Evolutionary conservation across 2,888 invertebrate genomes (phyloP), one percentile per base, ranked within the genome.

Genomic region (Drosophila koepferae): DNA sequence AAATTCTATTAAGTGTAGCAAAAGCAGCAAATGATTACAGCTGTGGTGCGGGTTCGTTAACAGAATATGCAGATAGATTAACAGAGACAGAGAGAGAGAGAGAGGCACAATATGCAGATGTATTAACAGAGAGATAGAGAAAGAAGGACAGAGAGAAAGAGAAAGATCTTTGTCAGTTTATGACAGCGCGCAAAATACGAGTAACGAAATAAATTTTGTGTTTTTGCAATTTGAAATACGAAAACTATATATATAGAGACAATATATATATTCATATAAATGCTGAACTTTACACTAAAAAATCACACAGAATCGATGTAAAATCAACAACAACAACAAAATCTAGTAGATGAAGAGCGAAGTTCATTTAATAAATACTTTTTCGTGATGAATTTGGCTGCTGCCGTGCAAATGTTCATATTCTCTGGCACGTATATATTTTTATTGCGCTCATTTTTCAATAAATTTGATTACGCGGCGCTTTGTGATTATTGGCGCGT

Each of bases 401-500:
- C 44, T 38, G 41, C 65, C 55, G 56, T 69, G 55, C 28, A 62
- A 49, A 63, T 56, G 44, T 61, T 70, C 41, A 49, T 65, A 75
- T n/a, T n/a, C 48, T 18, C 40, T 38, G 62, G 55, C 63, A 77
- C 77, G 67, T 69, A 63, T 59, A 82, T 59, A 76, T 69, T 78
- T 85, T 85, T 89, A 85, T 87, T 74, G 77, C 82, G 65, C 64
- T 76, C 86, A 90, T 87, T 86, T 86, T 86, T 90, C 85, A 86
- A 86, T 81, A 89, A 87, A 87, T 90, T 87, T 87, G 86, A 87
- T 87, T 89, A 90, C 89, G 86, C 77, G 68, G 84, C 81, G 81
- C 84, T 83, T 83, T 78, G 87, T 87, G 86, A 86, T 90, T 90
- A 87, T 87, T 87, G 90, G 89, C 80, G 86, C 81, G 86, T 87